Evolutionary conservation across 2,888 invertebrate genomes (phyloP).

Genomic region (Theodoxus fluviatilis): DNA sequence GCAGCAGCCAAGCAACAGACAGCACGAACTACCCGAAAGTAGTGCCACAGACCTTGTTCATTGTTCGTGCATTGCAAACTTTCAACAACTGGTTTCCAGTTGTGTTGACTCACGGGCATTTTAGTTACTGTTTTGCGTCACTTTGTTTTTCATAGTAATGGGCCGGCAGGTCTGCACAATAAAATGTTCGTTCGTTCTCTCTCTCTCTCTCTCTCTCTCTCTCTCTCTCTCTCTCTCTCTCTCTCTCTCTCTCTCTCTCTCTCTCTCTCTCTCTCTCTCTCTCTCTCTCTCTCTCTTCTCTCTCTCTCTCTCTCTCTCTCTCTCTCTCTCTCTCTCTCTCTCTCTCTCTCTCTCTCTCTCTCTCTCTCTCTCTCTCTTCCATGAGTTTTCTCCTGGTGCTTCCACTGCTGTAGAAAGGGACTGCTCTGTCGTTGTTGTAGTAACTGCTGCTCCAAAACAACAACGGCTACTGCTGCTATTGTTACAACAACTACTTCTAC

Average conservation of each 20-base stretch:
- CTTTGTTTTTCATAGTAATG: neutral
- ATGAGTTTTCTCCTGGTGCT: too few species aligned
- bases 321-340: neutral
- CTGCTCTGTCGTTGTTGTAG: too few species aligned
- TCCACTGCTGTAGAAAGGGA: too few species aligned
- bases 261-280: neutral
- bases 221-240: neutral
- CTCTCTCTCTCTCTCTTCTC: neutral
- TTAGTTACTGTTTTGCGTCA: neutral
- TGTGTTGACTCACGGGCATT: neutral
- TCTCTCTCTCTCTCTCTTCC: conserved; percentile 1
- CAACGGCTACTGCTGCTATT: too few species aligned
- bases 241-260: neutral
- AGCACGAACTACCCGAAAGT: too few species aligned
- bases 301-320: neutral
- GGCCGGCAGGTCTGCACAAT: neutral
- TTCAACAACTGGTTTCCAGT: neutral
- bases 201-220: neutral
- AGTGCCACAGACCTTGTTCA: too few species aligned
- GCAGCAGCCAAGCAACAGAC: too few species aligned
- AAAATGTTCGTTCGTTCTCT: neutral
- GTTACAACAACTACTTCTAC: too few species aligned
- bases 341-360: too few species aligned
- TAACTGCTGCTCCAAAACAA: too few species aligned
- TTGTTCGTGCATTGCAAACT: neutral